Base-by-base conservation (phyloP, 1,140 invertebrate species). In the Agrilus planipennis region DNA sequence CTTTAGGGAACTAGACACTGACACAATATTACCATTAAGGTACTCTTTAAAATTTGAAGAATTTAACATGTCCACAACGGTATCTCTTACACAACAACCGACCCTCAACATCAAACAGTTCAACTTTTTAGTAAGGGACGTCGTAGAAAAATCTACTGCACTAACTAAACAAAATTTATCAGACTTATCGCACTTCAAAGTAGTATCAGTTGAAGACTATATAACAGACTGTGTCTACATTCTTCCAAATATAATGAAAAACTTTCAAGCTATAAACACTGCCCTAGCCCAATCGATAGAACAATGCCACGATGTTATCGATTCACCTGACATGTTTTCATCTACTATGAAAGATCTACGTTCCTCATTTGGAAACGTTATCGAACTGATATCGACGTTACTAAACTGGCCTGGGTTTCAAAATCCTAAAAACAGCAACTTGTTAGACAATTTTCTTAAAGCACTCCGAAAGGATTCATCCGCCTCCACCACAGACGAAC, bases 381-480 rank as follows among this genome's bases (percentile, higher is more conserved):
- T 85, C 11, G 63, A 70, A 22, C 59, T 72, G 9, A 55, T 81
- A 2, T 67, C 65, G 3, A 62, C 68, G 18, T 69, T 81, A 35
- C 81, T 89, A 41, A 75, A 73, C 30, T 89, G 85, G 85, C 72
- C 73, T 51, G 81, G 79, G 34, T 86, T 87, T 60, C 65, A 70
- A 38, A 72, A 72, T 52, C 59, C 63, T 2, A 67, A 67, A 30
- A 68, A 78, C 44, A 52, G 65, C 2, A 46, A 54, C 30, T 54
- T 82, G 37, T 57, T 84, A 19, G 71, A 71, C 58, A 61, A 63
- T 42, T 63, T 71, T 20, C 52, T 76, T 15, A 67, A 67, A 50
- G 62, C 60, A 34, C 59, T 62, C 16, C 28, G 39, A 17, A n/a
- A n/a, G n/a, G n/a, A n/a, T n/a, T n/a, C n/a, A n/a, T n/a, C n/a